Base-by-base conservation (phyloP, 2,888 invertebrate species). In the Neuroscelio doddi region DNA sequence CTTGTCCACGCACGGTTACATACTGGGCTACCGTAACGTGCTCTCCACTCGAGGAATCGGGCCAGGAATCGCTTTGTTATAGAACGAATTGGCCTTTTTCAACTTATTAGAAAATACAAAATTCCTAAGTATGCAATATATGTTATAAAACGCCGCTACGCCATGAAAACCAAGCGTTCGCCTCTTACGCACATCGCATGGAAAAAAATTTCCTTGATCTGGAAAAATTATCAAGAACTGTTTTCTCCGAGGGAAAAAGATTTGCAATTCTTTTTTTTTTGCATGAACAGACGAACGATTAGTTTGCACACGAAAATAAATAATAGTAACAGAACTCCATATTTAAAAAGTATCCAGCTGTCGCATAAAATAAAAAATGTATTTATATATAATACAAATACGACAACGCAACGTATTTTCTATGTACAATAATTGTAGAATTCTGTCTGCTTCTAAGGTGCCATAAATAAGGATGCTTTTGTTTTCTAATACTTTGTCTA, bases 341-440 rank as follows among this genome's bases (percentile, higher is more conserved):
- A 15, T 32, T 32, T 32, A 15, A 45, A 45, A 45, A 15, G 15
- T 38, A 1, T 38, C 14, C 38, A 14, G 14, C 38, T 14, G 9
- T 34, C 21, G 21, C 16, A n/a, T 10, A 12, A 51, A 56, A 67
- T 67, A 64, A 56, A 67, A 66, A 67, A 67, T 64, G 64, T 56
- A 50, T 67, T 52, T 67, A 62, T 67, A 61, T 67, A 67, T 67
- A 59, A 67, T 63, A 67, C 67, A 67, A 67, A 56, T 67, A 65
- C 32, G 51, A 52, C 47, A 67, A 67, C 67, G 67, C 56, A 67
- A 67, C 67, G 58, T 58, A 47, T 29, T 45, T 64, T 61, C 64
- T 67, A 67, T 65, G 52, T 69, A 69, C 69, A 69, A 69, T 49
- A 55, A 61, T 69, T 52, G 44, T 46, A 21, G 45, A 51, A 50